Evolutionary conservation across 2,797 vertebrate genomes (phyloP), one percentile per base, ranked within the genome.

Genomic region (Hylomyscus alleni): DNA sequence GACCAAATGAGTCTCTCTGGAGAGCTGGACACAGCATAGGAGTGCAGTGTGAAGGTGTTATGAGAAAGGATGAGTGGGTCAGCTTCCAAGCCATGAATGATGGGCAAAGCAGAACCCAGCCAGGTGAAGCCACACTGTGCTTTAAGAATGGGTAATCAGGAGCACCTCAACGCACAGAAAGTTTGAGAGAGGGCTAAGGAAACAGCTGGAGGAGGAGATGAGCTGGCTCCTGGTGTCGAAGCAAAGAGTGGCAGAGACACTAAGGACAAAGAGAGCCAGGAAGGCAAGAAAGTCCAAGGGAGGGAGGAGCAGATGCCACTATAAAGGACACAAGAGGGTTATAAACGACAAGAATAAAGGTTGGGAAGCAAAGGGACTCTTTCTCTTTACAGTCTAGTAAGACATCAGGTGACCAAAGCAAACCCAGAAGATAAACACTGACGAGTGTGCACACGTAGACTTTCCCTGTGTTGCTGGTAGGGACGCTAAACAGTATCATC

Each of bases 1-100:
- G 56, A 58, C 7, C 10, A 56, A 52, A 52, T 0, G 4, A 5
- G 3, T 54, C 65, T 75, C 26, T 50, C 34, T 11, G 44, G 56
- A 54, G 75, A 62, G 24, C 14, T 72, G n/a, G 12, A 22, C 5
- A 34, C 2, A 0, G 2, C 1, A 0, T 73, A 44, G 17, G 20
- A 29, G 17, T 60, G 7, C 1, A 12, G 62, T 75, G 4, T 11
- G 29, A n/a, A 15, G 8, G 13, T 1, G 0, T 14, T 4, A 58
- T 4, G 14, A 47, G 31, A 47, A 85, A n/a, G 17, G n/a, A 24
- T 8, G 22, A 1, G 52, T 13, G 11, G 3, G 34, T 37, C 4
- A 54, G 17, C 8, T 15, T 76, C 12, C 8, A 34, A 3, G 62
- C 6, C n/a, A 2, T 6, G 24, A 31, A 62, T 29, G 26, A 26